These are phyloP conservation scores for Lordiphosa stackelbergi DNA, from an alignment of 1,140 invertebrate species.

Conservation along the genomic window DNA sequence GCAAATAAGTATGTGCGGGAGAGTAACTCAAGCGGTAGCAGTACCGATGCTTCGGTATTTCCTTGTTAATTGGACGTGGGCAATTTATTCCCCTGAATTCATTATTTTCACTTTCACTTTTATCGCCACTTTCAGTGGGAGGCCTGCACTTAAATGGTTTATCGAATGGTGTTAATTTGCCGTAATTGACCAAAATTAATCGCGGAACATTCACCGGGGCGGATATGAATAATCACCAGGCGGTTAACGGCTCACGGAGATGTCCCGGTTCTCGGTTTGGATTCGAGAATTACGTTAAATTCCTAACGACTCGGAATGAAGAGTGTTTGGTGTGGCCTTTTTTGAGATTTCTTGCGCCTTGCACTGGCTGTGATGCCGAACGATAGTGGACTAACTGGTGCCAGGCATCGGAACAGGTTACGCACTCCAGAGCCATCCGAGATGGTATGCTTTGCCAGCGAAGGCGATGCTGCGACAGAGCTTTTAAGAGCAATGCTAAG, in stretches of 20 bases:
- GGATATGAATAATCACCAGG: slow-evolving; percentile 8
- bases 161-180: slow-evolving; percentile 24
- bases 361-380: slow-evolving; percentile 41
- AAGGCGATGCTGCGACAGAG: slow-evolving; percentile 2
- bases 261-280: background rate
- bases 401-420: slow-evolving; percentile 16
- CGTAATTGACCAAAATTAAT: slow-evolving; percentile 24
- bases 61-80: slow-evolving; percentile 4
- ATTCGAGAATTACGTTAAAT: slow-evolving; percentile 3
- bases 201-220: slow-evolving; percentile 1
- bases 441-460: slow-evolving; percentile 24
- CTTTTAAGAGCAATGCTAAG: slow-evolving; percentile 33
- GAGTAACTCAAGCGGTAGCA: background rate
- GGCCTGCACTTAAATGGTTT: slow-evolving; percentile 10
- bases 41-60: slow-evolving; percentile 1
- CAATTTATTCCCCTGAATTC: background rate
- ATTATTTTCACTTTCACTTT: slow-evolving; percentile 2
- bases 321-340: background rate
- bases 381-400: slow-evolving; percentile 38
- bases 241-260: slow-evolving; percentile 2
- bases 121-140: slow-evolving; percentile 1
- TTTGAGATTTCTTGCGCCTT: slow-evolving; percentile 24
- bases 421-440: slow-evolving; percentile 10
- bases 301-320: background rate
- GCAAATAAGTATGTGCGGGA: background rate